phyloP scores from a whole-genome alignment of 2,113 vertebrate species.

The Naja naja region DNA sequence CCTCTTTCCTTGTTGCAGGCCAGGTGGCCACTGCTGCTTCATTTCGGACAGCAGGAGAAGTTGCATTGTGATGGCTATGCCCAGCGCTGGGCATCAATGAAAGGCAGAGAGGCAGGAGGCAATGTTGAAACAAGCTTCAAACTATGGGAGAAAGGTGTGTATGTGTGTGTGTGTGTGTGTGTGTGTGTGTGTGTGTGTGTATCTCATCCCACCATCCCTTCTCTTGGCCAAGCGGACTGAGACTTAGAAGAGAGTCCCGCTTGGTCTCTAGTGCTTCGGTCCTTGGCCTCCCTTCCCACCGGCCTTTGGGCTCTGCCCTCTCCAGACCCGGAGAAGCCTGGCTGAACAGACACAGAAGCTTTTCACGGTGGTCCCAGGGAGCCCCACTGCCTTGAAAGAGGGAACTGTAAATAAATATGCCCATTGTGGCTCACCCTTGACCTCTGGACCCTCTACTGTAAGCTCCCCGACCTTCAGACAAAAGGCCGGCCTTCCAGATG shows the following conservation, averaged over 20 bases:
- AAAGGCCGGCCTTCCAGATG: conserved; percentile 32
- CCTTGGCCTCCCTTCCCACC: conserved; percentile 17
- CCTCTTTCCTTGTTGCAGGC: not conserved
- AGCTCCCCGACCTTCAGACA: conserved; percentile 67
- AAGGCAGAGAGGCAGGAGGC: not conserved
- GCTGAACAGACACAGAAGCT: conserved; percentile 81
- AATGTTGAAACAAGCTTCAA: not conserved
- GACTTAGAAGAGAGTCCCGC: conserved; percentile 62
- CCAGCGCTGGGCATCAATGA: accelerated
- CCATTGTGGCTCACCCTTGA: conserved; percentile 70
- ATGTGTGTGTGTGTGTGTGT: too few species aligned
- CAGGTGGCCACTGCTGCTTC: not conserved
- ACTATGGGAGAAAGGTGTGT: too few species aligned
- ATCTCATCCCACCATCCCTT: not conserved
- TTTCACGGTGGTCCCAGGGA: conserved; percentile 65
- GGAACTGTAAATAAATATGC: conserved; percentile 85
- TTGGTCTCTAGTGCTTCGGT: conserved; percentile 42
- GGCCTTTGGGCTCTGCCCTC: conserved; percentile 62
- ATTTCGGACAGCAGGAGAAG: not conserved
- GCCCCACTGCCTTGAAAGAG: conserved; percentile 78
- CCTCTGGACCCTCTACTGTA: conserved; percentile 76
- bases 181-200: not conserved
- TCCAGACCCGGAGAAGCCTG: conserved; percentile 82
- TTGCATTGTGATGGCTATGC: not conserved
- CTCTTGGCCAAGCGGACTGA: conserved; percentile 22